Percentiles rank a stretch among this genome's conserved stretches.
phyloP scores from a whole-genome alignment of 2,888 invertebrate genomes.

The Euplagia quadripunctaria region DNA sequence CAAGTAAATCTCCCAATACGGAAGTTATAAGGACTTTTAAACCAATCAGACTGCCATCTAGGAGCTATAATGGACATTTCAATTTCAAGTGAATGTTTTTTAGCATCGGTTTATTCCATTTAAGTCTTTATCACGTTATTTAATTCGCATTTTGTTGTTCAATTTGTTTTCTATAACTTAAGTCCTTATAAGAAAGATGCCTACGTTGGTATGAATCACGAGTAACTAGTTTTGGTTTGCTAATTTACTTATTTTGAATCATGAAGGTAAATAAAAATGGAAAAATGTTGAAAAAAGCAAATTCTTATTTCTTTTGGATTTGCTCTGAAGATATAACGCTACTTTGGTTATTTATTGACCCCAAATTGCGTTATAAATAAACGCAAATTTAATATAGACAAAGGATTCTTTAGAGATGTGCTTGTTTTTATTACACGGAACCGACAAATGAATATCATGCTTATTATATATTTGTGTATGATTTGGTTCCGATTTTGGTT shows the following conservation, averaged over 20 bases:
- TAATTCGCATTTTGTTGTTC: background rate
- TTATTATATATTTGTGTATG: no score
- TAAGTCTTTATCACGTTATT: background rate
- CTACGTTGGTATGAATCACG: background rate
- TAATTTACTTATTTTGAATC: background rate
- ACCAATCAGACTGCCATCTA: background rate
- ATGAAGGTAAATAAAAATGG: no score
- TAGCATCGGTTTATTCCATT: background rate
- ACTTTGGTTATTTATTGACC: no score
- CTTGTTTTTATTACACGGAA: no score
- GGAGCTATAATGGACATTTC: background rate
- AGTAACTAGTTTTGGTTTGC: background rate
- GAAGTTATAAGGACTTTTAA: background rate
- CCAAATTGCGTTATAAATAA: no score
- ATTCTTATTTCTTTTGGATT: no score
- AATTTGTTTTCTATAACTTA: slow-evolving; percentile 5
- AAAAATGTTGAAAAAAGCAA: no score
- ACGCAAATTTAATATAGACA: no score
- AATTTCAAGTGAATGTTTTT: background rate
- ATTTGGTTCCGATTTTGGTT: no score
- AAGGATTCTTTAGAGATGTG: no score
- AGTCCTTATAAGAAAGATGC: background rate
- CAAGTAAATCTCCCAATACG: background rate
- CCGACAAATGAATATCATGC: no score
- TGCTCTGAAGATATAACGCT: no score